A percentile compares a stretch with the other conserved stretches of the same genome.
These are phyloP conservation scores for Rhopilema esculentum DNA, from an alignment of 30 jellyfish, hydroid and myxozoan genomes.

Conservation along the genomic window DNA sequence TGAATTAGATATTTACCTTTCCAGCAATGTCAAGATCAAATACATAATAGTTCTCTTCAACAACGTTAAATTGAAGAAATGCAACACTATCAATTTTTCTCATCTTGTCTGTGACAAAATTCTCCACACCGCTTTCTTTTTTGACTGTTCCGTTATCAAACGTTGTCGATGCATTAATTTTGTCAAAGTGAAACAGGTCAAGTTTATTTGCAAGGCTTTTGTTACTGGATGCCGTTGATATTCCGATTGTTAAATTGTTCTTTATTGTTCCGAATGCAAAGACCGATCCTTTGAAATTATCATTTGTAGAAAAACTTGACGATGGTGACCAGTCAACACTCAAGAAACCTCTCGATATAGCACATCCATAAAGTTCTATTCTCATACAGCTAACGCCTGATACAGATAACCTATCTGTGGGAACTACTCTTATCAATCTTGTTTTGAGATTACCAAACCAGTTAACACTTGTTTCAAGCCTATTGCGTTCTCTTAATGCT, in stretches of 20 bases:
- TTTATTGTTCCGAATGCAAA: not conserved
- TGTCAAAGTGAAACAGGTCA: not conserved
- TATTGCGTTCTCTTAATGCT: not conserved
- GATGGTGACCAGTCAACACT: not conserved
- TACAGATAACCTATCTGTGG: slow-evolving; percentile 4
- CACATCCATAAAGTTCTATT: slow-evolving; percentile 63
- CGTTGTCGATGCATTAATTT: not conserved
- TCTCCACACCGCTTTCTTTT: not conserved
- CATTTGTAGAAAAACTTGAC: not conserved
- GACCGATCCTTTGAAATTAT: not conserved
- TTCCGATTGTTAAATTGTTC: not conserved
- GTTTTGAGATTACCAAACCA: slow-evolving; percentile 37
- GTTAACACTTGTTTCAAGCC: slow-evolving; percentile 18
- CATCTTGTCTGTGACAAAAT: not conserved
- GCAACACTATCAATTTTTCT: not conserved
- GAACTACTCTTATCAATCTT: slow-evolving; percentile 31
- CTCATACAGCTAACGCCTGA: slow-evolving; percentile 21
- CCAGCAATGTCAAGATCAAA: not conserved
- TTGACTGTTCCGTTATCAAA: slow-evolving; percentile 5
- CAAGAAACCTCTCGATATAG: not conserved
- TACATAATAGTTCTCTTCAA: not conserved
- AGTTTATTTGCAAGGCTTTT: not conserved
- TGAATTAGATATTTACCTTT: not conserved
- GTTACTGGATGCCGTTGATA: slow-evolving; percentile 7
- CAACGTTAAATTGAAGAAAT: not conserved